Evolutionary conservation across 2,113 vertebrate genomes (phyloP).

Genomic region (Malurus alboscapulatus): DNA sequence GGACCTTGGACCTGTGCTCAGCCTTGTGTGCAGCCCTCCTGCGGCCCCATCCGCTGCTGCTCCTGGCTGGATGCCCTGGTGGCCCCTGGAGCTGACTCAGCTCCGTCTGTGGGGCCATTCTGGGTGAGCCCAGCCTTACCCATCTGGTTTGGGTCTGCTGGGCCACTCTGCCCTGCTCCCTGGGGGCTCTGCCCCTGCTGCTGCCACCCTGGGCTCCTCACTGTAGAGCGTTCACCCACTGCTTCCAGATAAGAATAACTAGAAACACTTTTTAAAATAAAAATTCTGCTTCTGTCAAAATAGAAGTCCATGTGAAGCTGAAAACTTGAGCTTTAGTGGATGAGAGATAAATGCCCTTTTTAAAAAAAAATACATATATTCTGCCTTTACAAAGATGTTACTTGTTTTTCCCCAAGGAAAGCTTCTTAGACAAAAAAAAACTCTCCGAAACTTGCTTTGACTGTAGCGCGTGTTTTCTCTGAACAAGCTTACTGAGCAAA

Average conservation of each 20-base stretch:
- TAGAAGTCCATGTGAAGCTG: not conserved
- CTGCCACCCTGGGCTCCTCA: not conserved
- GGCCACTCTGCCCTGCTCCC: not conserved
- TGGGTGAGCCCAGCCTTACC: not conserved
- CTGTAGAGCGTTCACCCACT: not conserved
- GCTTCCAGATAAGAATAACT: not conserved
- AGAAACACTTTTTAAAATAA: not conserved
- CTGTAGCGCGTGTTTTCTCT: fast-evolving
- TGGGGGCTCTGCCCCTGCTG: not conserved
- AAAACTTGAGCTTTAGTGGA: not conserved
- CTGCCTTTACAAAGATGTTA: not conserved
- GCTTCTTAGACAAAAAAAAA: not conserved
- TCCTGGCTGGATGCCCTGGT: not conserved
- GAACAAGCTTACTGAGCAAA: not conserved
- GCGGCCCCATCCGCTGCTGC: not conserved
- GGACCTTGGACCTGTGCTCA: not conserved
- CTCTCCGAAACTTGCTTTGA: not conserved
- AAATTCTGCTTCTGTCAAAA: not conserved
- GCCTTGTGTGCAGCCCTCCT: not conserved
- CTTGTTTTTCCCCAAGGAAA: not conserved
- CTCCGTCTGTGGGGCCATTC: fast-evolving
- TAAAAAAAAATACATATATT: not conserved
- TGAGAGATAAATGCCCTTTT: fast-evolving
- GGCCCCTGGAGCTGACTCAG: not conserved
- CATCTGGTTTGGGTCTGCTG: not conserved